These are phyloP conservation scores for Esox masquinongy DNA, from an alignment of 2,797 vertebrate genomes.

Conservation along the genomic window DNA sequence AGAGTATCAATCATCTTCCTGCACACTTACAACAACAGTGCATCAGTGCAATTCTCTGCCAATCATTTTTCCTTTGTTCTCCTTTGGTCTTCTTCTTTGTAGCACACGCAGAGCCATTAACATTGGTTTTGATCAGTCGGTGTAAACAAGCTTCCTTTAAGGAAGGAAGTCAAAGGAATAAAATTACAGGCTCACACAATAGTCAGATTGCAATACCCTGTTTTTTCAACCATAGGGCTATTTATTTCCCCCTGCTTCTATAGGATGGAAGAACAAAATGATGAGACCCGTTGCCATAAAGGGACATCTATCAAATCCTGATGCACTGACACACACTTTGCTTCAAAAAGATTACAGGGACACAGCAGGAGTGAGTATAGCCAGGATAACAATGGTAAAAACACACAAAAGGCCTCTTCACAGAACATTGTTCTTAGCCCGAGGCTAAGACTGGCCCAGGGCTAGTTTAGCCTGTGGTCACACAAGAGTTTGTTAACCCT, in stretches of 20 bases:
- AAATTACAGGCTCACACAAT: slow-evolving; percentile 39
- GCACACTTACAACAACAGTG: slow-evolving; percentile 45
- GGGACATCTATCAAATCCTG: slow-evolving; percentile 39
- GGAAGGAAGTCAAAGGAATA: slow-evolving; percentile 15
- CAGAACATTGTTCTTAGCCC: no score
- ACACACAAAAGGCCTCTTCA: neutral
- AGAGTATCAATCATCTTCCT: slow-evolving; percentile 56
- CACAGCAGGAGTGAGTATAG: slow-evolving; percentile 13
- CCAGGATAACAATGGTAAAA: slow-evolving; percentile 20
- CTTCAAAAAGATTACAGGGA: slow-evolving; percentile 26
- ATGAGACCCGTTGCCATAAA: slow-evolving; percentile 35
- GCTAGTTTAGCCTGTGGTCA: no score
- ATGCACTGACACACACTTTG: slow-evolving; percentile 23
- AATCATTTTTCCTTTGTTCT: slow-evolving; percentile 50
- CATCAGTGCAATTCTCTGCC: slow-evolving; percentile 33
- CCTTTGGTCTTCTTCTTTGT: slow-evolving; percentile 38
- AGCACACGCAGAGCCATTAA: slow-evolving; percentile 40
- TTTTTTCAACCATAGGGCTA: slow-evolving; percentile 31
- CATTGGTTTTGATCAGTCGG: slow-evolving; percentile 58
- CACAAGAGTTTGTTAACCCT: no score
- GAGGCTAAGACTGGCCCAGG: no score
- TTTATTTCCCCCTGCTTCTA: slow-evolving; percentile 31
- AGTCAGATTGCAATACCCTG: slow-evolving; percentile 38
- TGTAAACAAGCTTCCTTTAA: slow-evolving; percentile 24
- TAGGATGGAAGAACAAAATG: slow-evolving; percentile 36